These are phyloP conservation scores for Saturnia pavonia DNA, from an alignment of 2,888 invertebrate species.

Conservation along the genomic window DNA sequence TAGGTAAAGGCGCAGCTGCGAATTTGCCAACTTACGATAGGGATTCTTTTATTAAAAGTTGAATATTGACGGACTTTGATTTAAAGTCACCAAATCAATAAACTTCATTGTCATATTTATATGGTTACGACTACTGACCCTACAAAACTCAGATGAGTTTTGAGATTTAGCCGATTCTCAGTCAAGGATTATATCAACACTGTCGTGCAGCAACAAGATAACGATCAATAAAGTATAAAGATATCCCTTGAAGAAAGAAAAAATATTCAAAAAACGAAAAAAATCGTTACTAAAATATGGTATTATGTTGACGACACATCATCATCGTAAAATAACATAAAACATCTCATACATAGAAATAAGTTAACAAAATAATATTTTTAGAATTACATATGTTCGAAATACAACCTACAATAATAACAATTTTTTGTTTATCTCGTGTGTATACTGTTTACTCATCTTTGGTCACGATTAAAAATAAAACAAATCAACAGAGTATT, in stretches of 20 bases:
- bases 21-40: slow-evolving; percentile 57
- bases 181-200: background rate
- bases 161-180: background rate
- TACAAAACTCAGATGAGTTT: background rate
- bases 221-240: background rate
- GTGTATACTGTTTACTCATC: background rate
- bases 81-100: slow-evolving; percentile 56
- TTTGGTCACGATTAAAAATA: slow-evolving; percentile 45
- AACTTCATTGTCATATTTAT: slow-evolving; percentile 23
- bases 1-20: slow-evolving; percentile 76
- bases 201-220: background rate
- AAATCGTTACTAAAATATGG: background rate
- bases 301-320: background rate
- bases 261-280: background rate
- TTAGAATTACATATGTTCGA: no score
- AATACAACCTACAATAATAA: background rate
- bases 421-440: background rate
- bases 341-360: background rate
- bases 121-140: slow-evolving; percentile 11
- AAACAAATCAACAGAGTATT: slow-evolving; percentile 53
- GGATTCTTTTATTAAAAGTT: slow-evolving; percentile 49
- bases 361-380: background rate
- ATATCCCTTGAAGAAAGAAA: background rate
- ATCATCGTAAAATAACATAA: background rate
- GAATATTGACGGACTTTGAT: slow-evolving; percentile 47